Evolutionary conservation across 2,888 invertebrate species (phyloP).

Genomic region (Hypolimnas misippus): DNA sequence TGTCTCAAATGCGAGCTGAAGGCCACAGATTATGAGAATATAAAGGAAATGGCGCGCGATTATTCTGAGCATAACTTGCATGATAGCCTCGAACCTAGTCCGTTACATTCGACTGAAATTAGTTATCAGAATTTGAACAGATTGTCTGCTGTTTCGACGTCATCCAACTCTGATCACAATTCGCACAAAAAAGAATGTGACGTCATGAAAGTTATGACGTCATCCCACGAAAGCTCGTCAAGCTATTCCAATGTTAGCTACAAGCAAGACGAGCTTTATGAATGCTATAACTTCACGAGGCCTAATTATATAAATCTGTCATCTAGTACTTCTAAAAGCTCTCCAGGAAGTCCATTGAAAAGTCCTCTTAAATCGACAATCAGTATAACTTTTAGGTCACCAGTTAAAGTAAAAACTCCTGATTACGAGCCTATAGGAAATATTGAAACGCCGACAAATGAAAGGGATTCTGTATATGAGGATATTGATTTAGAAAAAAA

Average conservation of each 20-base stretch:
- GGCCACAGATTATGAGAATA: conserved; percentile 66
- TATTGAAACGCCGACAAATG: conserved; percentile 67
- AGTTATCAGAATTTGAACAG: conserved; percentile 80
- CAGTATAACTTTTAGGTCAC: conserved; percentile 88
- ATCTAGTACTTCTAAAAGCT: conserved; percentile 73
- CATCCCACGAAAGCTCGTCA: conserved; percentile 77
- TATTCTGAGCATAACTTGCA: conserved; percentile 47
- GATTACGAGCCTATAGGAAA: conserved; percentile 79
- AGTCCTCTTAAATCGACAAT: conserved; percentile 88
- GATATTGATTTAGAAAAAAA: conserved; percentile 81
- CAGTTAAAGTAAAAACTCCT: conserved; percentile 71
- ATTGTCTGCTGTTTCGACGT: conserved; percentile 73
- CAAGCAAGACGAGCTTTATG: conserved; percentile 70
- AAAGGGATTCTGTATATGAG: conserved; percentile 84
- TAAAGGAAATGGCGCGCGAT: conserved; percentile 49
- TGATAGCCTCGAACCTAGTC: conserved; percentile 68
- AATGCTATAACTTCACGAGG: conserved; percentile 68
- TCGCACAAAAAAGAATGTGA: conserved; percentile 55
- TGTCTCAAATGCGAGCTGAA: conserved; percentile 76
- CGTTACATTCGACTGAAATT: conserved; percentile 71
- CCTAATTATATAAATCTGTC: conserved; percentile 79
- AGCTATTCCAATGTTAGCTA: conserved; percentile 71
- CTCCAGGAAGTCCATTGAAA: conserved; percentile 72
- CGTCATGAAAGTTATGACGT: conserved; percentile 71
- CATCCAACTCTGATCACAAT: conserved; percentile 66